These are phyloP conservation scores for Prunella strophiata DNA, from an alignment of 2,797 vertebrate species.

Conservation along the genomic window DNA sequence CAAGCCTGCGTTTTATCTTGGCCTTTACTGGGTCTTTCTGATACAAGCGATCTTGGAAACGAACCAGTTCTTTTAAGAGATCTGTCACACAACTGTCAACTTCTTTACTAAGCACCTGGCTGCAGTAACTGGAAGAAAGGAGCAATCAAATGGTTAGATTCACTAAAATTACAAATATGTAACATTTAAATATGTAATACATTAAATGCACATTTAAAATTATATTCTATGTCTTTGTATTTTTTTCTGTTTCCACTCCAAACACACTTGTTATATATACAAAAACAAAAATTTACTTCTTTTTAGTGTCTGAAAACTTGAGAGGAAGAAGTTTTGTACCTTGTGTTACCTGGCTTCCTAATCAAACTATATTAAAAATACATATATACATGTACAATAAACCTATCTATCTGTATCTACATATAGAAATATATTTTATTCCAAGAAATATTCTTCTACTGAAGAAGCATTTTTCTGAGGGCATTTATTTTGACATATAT, in stretches of 20 bases:
- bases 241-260: neutral
- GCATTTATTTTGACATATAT: neutral
- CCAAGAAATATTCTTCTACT: neutral
- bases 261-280: neutral
- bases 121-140: slow-evolving; percentile 89
- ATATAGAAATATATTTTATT: neutral
- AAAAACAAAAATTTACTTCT: neutral
- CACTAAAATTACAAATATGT: neutral
- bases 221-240: neutral
- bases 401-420: neutral
- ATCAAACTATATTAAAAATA: neutral
- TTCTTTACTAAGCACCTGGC: slow-evolving; percentile 95
- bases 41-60: slow-evolving; percentile 97
- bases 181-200: neutral
- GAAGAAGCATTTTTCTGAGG: neutral
- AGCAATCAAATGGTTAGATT: neutral
- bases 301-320: neutral
- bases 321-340: neutral
- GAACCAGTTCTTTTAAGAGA: slow-evolving; percentile 93
- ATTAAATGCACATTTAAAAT: neutral
- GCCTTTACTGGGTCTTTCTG: slow-evolving; percentile 98
- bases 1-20: slow-evolving; percentile 92
- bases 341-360: neutral
- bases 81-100: slow-evolving; percentile 90
- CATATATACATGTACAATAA: neutral